These are phyloP conservation scores for Melieria picta DNA, from an alignment of 2,888 invertebrate genomes.

Conservation along the genomic window DNA sequence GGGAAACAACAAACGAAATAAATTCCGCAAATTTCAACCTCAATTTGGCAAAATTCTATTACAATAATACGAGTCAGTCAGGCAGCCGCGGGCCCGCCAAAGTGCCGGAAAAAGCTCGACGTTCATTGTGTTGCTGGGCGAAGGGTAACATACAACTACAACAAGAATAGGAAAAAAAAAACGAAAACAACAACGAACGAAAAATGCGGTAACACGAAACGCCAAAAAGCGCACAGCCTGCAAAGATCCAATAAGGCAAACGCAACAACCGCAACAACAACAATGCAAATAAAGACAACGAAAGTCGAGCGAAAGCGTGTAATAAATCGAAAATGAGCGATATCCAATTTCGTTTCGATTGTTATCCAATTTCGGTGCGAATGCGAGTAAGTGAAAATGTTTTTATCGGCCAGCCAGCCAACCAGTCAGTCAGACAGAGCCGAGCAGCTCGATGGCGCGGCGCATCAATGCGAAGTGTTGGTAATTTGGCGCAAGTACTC, in stretches of 20 bases:
- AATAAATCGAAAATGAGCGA: constrained; percentile 56
- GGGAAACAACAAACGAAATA: constrained; percentile 49
- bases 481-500: constrained; percentile 6
- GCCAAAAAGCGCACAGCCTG: constrained; percentile 28
- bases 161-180: constrained; percentile 19
- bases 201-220: constrained; percentile 33
- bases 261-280: constrained; percentile 14
- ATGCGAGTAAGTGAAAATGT: constrained; percentile 57
- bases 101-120: constrained; percentile 54
- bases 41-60: constrained; percentile 64
- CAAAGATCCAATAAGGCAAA: constrained; percentile 42
- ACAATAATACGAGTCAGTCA: constrained; percentile 53
- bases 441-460: neutral
- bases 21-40: constrained; percentile 56
- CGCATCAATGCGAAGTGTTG: constrained; percentile 4
- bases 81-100: constrained; percentile 35
- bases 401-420: constrained; percentile 41
- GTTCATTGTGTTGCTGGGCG: constrained; percentile 25
- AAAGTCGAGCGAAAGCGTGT: constrained; percentile 34
- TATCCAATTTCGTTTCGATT: constrained; percentile 66
- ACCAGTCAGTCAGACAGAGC: neutral
- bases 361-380: constrained; percentile 64
- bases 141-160: too few species aligned
- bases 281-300: constrained; percentile 37
- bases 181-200: constrained; percentile 28